Evolutionary conservation across 1,140 invertebrate genomes (phyloP).

Genomic region (Neomicropteryx cornuta): DNA sequence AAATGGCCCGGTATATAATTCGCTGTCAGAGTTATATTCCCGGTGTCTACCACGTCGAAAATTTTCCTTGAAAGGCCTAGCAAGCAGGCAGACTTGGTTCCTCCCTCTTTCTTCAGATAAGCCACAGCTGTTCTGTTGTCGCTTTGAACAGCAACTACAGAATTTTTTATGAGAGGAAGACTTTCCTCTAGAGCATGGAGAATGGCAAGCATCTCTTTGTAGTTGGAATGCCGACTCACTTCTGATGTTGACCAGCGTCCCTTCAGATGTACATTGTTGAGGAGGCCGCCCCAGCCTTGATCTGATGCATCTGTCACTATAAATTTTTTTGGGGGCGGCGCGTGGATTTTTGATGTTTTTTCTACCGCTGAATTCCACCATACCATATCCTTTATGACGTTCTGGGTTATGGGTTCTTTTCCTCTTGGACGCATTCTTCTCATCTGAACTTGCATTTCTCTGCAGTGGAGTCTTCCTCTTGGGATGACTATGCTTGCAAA

Average conservation of each 20-base stretch:
- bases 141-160: conserved; percentile 13
- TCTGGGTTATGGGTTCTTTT: not conserved
- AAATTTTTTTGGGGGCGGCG: conserved; percentile 10
- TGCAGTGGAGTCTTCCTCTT: conserved; percentile 24
- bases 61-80: conserved; percentile 5
- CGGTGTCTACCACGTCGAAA: conserved; percentile 2
- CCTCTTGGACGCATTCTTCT: conserved; percentile 3
- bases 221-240: conserved; percentile 16
- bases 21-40: conserved; percentile 7
- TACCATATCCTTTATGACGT: conserved; percentile 5
- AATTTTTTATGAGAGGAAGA: conserved; percentile 5
- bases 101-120: conserved; percentile 15
- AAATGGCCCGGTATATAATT: conserved; percentile 14
- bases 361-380: conserved; percentile 13
- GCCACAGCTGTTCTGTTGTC: conserved; percentile 17
- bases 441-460: conserved; percentile 5
- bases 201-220: conserved; percentile 18
- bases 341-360: conserved; percentile 8
- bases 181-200: conserved; percentile 8
- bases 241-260: conserved; percentile 4
- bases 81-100: conserved; percentile 12
- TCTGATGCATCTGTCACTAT: conserved; percentile 17
- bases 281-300: conserved; percentile 9
- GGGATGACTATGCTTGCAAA: conserved; percentile 39
- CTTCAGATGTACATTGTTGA: conserved; percentile 1